Evolutionary conservation across 2,888 invertebrate genomes (phyloP).

Genomic region (Megalurothrips usitatus): DNA sequence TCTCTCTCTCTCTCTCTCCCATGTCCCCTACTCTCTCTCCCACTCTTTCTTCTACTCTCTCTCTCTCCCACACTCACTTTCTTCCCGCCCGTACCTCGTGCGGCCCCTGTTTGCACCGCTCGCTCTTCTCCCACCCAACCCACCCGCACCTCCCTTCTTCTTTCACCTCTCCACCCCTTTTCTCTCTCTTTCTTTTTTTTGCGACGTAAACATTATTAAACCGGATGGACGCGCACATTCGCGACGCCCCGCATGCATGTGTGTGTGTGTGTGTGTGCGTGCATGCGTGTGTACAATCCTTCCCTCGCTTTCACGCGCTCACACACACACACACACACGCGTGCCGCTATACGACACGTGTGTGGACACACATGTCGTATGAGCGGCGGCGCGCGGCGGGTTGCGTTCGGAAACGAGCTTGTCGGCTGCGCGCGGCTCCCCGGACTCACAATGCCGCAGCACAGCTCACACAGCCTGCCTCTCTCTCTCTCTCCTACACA

Average conservation of each 20-base stretch:
- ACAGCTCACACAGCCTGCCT: no score
- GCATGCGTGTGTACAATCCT: not conserved
- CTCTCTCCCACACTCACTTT: not conserved
- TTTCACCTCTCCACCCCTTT: not conserved
- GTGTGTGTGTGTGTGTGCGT: not conserved
- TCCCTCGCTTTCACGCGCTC: no score
- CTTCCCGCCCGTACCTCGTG: not conserved
- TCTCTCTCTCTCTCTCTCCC: not conserved
- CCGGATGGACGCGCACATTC: slow-evolving; percentile 9
- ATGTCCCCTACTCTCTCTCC: not conserved
- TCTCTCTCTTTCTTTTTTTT: not conserved
- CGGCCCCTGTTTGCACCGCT: not conserved
- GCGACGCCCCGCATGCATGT: not conserved
- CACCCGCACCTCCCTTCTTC: not conserved
- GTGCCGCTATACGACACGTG: not conserved
- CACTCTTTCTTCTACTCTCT: not conserved
- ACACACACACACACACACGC: not conserved
- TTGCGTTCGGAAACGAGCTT: no score
- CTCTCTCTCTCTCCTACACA: no score
- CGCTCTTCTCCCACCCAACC: not conserved
- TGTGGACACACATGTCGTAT: not conserved
- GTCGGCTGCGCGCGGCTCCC: no score
- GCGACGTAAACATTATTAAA: slow-evolving; percentile 11
- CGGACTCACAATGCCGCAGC: no score
- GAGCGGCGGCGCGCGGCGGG: no score